These are phyloP conservation scores for Pomacea canaliculata DNA, from an alignment of 2,888 invertebrate genomes.

Conservation along the genomic window DNA sequence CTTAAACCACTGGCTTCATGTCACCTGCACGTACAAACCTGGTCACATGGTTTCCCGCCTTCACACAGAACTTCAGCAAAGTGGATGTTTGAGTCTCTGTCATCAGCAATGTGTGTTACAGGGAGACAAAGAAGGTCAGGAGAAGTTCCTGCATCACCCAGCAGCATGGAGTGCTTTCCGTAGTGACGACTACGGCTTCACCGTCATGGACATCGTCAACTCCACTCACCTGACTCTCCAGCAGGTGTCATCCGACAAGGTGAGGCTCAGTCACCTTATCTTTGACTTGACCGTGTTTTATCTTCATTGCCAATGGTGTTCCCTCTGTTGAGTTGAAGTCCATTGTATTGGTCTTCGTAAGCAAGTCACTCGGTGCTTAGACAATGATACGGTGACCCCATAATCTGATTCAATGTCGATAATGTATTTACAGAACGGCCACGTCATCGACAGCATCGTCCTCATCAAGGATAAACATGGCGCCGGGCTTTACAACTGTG, in stretches of 20 bases:
- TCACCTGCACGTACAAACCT: no score
- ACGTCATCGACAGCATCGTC: constrained; percentile 66
- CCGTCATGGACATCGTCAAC: constrained; percentile 87
- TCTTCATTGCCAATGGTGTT: neutral
- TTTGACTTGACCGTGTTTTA: no score
- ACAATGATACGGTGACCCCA: no score
- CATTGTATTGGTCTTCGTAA: neutral
- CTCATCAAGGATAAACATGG: constrained; percentile 59
- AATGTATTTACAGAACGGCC: constrained; percentile 58
- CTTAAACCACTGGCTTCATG: no score
- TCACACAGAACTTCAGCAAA: no score
- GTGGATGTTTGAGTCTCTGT: no score
- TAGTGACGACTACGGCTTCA: constrained; percentile 92
- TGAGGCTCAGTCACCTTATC: constrained; percentile 31
- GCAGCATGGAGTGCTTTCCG: constrained; percentile 88
- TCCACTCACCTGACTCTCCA: constrained; percentile 88
- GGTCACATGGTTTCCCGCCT: no score
- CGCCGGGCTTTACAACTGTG: constrained; percentile 12
- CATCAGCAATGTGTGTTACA: constrained; percentile 41
- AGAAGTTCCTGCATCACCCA: constrained; percentile 77
- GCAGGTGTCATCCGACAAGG: constrained; percentile 78
- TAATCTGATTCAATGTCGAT: neutral
- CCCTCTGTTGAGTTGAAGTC: neutral
- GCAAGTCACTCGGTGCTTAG: neutral
- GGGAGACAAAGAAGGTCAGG: constrained; percentile 88